Evolutionary conservation across 2,797 vertebrate genomes (phyloP).

Genomic region (Falco rusticolus): DNA sequence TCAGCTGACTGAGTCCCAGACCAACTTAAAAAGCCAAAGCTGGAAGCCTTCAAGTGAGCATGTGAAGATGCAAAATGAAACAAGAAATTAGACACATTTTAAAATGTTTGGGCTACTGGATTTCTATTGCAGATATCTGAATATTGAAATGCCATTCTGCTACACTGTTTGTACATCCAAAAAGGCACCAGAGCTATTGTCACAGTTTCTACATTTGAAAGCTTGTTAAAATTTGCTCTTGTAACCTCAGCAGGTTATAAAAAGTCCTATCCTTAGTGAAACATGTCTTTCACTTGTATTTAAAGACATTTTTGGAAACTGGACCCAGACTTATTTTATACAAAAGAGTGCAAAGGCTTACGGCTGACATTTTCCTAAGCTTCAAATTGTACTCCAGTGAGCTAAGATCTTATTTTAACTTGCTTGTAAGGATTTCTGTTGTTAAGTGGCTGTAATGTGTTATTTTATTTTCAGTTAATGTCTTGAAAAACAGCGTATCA

Average conservation of each 20-base stretch:
- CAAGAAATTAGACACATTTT: background rate
- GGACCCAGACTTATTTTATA: background rate
- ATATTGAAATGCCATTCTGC: background rate
- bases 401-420: slow-evolving; percentile 30
- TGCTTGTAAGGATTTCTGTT: slow-evolving; percentile 1
- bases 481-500: background rate
- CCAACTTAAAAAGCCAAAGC: background rate
- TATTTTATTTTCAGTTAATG: background rate
- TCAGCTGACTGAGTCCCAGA: background rate
- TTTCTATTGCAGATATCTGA: background rate
- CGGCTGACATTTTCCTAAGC: background rate
- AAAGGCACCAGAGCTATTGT: background rate
- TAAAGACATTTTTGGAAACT: background rate
- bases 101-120: background rate
- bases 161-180: background rate
- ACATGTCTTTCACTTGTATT: background rate
- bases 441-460: background rate
- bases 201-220: background rate
- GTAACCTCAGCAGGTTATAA: background rate
- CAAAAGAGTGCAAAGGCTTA: background rate
- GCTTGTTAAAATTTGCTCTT: background rate
- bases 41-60: background rate
- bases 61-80: background rate
- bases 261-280: background rate
- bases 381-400: slow-evolving; percentile 6